Conservation (phyloP, 1,140 invertebrate species). For the Aphis gossypii region DNA sequence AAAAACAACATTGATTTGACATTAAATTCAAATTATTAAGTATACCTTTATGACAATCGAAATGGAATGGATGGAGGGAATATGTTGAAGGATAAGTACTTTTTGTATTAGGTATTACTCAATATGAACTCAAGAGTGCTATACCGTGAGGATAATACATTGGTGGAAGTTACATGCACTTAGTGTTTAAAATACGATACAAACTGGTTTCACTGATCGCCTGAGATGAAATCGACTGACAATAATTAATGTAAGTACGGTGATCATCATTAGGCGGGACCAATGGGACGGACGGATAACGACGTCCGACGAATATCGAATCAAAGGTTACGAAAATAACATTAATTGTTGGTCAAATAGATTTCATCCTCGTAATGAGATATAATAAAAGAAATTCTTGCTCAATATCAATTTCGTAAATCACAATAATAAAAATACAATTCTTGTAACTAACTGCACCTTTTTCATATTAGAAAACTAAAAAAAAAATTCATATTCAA, state of each 20-base stretch:
- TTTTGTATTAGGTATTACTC: background rate
- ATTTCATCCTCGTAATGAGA: background rate
- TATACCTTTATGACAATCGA: background rate
- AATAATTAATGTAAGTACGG: slow-evolving; percentile 1
- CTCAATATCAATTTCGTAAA: background rate
- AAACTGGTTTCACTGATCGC: background rate
- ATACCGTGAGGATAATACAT: background rate
- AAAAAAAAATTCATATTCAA: too few species aligned
- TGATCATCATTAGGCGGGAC: background rate
- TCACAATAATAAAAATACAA: background rate
- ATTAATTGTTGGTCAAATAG: background rate
- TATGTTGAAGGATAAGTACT: background rate
- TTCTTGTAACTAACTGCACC: background rate
- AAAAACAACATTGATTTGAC: background rate
- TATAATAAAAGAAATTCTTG: background rate
- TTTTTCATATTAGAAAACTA: background rate
- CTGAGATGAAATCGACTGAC: background rate
- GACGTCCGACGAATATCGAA: background rate
- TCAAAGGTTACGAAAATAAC: background rate
- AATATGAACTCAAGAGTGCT: background rate
- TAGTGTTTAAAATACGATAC: background rate
- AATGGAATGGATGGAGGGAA: background rate
- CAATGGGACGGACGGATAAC: background rate
- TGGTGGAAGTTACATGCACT: background rate
- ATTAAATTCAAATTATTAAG: background rate